A percentile compares a stretch with the other conserved stretches of the same genome.
Conservation (phyloP, 2,888 invertebrate genomes). For the Campoplex nolae region DNA sequence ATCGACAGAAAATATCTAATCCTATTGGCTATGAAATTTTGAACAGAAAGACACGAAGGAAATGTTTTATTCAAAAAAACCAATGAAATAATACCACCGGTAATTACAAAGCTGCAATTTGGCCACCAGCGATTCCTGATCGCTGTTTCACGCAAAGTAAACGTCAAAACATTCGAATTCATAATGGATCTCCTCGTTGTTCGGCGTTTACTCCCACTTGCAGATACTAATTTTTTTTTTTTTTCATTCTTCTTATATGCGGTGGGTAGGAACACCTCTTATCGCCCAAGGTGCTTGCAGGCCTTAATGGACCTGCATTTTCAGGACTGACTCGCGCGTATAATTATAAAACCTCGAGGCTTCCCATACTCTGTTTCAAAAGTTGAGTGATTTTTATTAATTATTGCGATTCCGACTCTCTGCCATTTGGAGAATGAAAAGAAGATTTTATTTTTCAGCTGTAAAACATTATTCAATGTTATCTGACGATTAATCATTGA, state of each 20-base stretch:
- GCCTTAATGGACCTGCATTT: conserved; percentile 74
- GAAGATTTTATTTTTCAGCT: neutral
- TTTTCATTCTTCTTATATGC: conserved; percentile 56
- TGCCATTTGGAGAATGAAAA: neutral
- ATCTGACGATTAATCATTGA: neutral
- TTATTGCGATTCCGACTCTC: neutral
- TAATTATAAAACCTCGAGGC: conserved; percentile 74
- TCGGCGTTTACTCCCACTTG: conserved; percentile 47
- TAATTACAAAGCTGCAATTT: neutral
- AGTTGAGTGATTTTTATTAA: conserved; percentile 5
- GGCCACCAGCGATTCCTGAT: neutral
- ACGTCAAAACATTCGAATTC: conserved; percentile 27
- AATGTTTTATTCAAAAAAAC: neutral
- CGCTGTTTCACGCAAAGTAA: neutral
- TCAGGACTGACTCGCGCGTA: conserved; percentile 75
- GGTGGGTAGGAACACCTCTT: conserved; percentile 72
- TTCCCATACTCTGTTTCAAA: neutral
- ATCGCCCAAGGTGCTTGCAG: conserved; percentile 75
- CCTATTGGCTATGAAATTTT: neutral
- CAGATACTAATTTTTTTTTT: neutral
- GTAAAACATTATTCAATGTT: neutral
- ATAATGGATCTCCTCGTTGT: conserved; percentile 12
- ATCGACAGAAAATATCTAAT: neutral
- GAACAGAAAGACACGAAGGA: neutral
- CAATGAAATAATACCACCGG: neutral